These are phyloP conservation scores for Pelochelys cantorii DNA, from an alignment of 2,797 vertebrate genomes.

Conservation along the genomic window DNA sequence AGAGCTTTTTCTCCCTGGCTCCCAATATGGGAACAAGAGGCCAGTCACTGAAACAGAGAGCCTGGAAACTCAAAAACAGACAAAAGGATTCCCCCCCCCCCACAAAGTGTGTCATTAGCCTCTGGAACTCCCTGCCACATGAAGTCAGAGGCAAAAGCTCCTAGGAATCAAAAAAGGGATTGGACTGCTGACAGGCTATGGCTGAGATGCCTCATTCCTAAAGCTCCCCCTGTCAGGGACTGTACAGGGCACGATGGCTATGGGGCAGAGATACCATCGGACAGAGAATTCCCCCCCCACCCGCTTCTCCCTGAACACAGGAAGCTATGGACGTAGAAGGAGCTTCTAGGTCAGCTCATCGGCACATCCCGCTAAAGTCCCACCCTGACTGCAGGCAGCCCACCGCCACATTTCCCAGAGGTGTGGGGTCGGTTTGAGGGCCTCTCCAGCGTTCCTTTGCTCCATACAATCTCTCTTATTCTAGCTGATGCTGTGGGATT, in stretches of 20 bases:
- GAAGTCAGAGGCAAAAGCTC: background rate
- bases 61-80: background rate
- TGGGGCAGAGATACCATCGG: background rate
- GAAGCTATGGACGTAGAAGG: background rate
- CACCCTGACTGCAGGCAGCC: background rate
- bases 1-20: background rate
- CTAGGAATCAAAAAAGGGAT: background rate
- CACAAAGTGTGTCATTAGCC: background rate
- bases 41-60: background rate
- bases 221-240: background rate
- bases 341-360: background rate
- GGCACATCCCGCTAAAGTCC: background rate
- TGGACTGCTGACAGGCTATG: background rate
- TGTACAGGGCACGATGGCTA: background rate
- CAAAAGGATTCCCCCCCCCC: background rate
- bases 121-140: background rate
- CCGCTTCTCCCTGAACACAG: background rate
- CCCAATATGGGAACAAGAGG: background rate
- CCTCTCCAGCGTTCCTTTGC: background rate
- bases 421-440: background rate
- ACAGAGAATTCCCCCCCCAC: background rate
- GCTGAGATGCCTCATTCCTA: background rate
- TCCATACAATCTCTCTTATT: background rate
- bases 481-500: background rate
- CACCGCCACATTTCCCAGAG: background rate